Percentiles rank a stretch among this genome's conserved stretches.
Evolutionary conservation across 92 coral and sea anemone species (phyloP).

Genomic region (Heteractis magnifica): DNA sequence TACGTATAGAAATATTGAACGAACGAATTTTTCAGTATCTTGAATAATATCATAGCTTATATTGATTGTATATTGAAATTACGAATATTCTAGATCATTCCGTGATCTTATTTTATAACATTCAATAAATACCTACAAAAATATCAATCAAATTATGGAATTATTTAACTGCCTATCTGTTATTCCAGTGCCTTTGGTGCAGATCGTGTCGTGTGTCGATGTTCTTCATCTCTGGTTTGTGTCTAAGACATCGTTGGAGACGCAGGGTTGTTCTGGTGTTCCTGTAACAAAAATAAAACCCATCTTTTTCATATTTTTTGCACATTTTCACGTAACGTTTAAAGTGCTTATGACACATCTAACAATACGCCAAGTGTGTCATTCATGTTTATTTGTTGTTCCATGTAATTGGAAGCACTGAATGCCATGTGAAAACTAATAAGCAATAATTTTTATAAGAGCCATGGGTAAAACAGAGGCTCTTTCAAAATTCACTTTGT

Average conservation of each 20-base stretch:
- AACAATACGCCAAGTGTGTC: too few relatives aligned
- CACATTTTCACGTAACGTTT: too few relatives aligned
- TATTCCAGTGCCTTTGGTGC: not conserved
- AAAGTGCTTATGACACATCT: too few relatives aligned
- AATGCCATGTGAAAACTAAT: too few relatives aligned
- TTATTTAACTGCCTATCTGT: not conserved
- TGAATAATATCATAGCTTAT: not conserved
- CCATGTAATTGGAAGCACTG: too few relatives aligned
- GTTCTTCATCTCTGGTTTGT: not conserved
- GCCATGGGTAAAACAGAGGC: too few relatives aligned
- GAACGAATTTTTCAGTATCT: not conserved
- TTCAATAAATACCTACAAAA: not conserved
- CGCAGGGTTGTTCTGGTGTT: conserved; percentile 32
- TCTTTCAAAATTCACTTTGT: too few relatives aligned
- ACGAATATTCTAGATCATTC: not conserved
- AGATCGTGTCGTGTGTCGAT: not conserved
- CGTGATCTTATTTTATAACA: not conserved
- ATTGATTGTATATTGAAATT: not conserved
- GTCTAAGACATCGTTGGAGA: conserved; percentile 31
- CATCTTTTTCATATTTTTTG: too few relatives aligned
- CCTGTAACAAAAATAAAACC: not conserved
- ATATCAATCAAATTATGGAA: not conserved
- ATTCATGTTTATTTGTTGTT: too few relatives aligned
- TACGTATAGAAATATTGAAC: too few relatives aligned
- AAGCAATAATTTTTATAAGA: too few relatives aligned